phyloP scores from a whole-genome alignment of 2,888 invertebrate genomes.

The Mellilla xanthometata region DNA sequence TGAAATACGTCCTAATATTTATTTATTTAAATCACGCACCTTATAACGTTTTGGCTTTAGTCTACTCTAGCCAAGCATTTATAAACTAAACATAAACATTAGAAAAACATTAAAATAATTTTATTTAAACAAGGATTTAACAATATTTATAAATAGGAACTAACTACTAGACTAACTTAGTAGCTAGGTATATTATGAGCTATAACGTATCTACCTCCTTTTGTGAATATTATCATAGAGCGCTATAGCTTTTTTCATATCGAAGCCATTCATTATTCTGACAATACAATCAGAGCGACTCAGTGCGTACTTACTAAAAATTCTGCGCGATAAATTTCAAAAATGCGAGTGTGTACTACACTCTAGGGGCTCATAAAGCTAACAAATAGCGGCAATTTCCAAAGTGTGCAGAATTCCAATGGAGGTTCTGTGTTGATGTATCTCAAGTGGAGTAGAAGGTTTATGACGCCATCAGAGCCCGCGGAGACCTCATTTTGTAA shows the following conservation, averaged over 20 bases:
- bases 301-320: constrained; percentile 36
- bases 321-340: constrained; percentile 43
- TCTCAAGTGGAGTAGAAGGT: constrained; percentile 19
- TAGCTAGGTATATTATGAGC: no score
- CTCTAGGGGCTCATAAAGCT: constrained; percentile 58
- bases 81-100: no score
- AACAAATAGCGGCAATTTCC: constrained; percentile 65
- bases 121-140: no score
- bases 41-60: no score
- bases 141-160: no score
- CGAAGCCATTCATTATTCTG: constrained; percentile 8
- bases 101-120: no score
- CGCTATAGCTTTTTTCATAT: constrained; percentile 2
- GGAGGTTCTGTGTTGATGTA: constrained; percentile 44
- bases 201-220: no score
- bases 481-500: constrained; percentile 7
- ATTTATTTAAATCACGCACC: no score
- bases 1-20: no score
- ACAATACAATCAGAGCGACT: constrained; percentile 32
- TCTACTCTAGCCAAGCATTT: no score
- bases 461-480: constrained; percentile 25
- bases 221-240: no score
- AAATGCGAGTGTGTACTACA: constrained; percentile 48
- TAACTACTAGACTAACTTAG: no score
- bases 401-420: constrained; percentile 61